Evolutionary conservation across 2,113 vertebrate species (phyloP).

Genomic region (Sphyrna mokarran): DNA sequence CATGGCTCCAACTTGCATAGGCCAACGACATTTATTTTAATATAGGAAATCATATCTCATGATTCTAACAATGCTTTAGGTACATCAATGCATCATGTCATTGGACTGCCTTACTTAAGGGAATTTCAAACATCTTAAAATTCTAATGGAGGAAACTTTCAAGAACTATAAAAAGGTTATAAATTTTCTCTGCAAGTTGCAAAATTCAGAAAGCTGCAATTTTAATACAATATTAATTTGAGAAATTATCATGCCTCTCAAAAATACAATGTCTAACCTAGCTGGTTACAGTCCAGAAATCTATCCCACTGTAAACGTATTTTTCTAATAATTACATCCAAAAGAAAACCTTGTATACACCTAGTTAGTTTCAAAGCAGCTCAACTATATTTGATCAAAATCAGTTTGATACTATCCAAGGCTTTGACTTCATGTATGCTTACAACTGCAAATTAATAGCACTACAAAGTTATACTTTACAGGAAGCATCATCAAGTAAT

Average conservation of each 20-base stretch:
- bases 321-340: neutral
- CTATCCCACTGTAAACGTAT: neutral
- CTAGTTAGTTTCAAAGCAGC: slow-evolving; percentile 6
- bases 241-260: neutral
- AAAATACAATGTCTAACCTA: neutral
- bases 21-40: neutral
- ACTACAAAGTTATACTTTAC: neutral
- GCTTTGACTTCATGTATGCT: neutral
- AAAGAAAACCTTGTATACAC: neutral
- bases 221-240: neutral
- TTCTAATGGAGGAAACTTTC: too few species aligned
- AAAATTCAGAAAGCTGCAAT: neutral
- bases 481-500: neutral
- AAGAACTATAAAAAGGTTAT: neutral
- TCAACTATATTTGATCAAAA: neutral
- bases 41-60: neutral
- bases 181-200: neutral
- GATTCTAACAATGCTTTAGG: neutral
- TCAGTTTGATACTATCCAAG: neutral
- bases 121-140: neutral
- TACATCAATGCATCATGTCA: neutral
- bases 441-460: neutral
- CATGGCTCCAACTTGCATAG: neutral
- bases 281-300: neutral
- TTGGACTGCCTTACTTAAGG: neutral